These are phyloP conservation scores for Crepidodera aurea DNA, from an alignment of 2,888 invertebrate genomes.

Conservation along the genomic window DNA sequence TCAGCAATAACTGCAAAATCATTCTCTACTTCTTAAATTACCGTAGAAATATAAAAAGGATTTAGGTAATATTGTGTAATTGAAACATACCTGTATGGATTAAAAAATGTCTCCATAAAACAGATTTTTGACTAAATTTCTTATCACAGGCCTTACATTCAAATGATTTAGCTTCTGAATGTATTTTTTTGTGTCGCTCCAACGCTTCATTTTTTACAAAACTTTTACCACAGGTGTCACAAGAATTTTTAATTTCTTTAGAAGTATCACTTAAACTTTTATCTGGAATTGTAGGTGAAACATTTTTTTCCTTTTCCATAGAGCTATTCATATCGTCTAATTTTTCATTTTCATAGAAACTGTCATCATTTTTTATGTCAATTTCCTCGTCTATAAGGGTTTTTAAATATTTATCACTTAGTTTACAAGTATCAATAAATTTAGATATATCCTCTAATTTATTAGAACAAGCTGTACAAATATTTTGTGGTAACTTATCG, in stretches of 20 bases:
- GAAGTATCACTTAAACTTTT: background rate
- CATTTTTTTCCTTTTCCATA: background rate
- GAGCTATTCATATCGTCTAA: constrained; percentile 10
- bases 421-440: constrained; percentile 30
- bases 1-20: too few species aligned
- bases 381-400: background rate
- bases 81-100: constrained; percentile 39
- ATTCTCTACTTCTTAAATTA: too few species aligned
- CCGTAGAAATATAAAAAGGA: too few species aligned
- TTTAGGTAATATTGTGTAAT: too few species aligned
- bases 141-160: constrained; percentile 35
- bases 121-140: constrained; percentile 34
- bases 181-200: constrained; percentile 34
- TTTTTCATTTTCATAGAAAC: background rate
- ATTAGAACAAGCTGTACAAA: constrained; percentile 27
- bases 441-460: constrained; percentile 27
- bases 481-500: constrained; percentile 24
- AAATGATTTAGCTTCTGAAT: constrained; percentile 32
- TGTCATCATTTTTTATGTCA: constrained; percentile 8
- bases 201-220: constrained; percentile 32
- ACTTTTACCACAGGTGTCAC: constrained; percentile 34
- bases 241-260: constrained; percentile 8
- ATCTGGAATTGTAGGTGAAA: background rate
- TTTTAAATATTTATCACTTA: constrained; percentile 27
- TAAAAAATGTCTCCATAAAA: constrained; percentile 34